Evolutionary conservation across 2,888 invertebrate species (phyloP), one percentile per base, ranked within the genome.

Genomic region (Cephus pulcher): DNA sequence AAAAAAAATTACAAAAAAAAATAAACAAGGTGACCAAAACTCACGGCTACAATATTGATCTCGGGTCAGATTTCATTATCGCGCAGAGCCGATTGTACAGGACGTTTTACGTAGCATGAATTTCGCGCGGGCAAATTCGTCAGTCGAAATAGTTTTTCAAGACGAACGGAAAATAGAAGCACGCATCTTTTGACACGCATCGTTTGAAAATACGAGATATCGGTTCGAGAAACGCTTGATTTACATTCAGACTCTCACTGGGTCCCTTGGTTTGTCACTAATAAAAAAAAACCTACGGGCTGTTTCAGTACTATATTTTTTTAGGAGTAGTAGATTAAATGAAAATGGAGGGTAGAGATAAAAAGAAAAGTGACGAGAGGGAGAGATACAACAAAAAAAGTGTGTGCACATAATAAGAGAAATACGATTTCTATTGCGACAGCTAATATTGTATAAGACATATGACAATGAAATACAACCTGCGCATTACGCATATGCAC

Each of bases 271-370:
- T 34, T 74, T 12, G 34, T 35, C 33, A 34, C 37, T 23, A 23
- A 35, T 12, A 30, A 34, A 69, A 35, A 30, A 34, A 34, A 69
- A 69, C 74, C 69, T 77, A 69, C 77, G 74, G 75, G 74, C 69
- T 74, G 77, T 77, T 77, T 77, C 70, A 40, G 75, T 77, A 74
- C 74, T 77, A 75, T 75, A 77, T 77, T 77, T 77, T 77, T 75
- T 77, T 77, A 77, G 74, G 69, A 69, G 35, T 75, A 75, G 77
- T 75, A 69, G 75, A 77, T 74, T 76, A 33, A 74, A 77, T 40
- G 32, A 23, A 56, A 23, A 56, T 23, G 40, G 40, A 23, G 23
- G 23, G 4, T 56, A 15, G 23, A 15, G 75, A 75, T 34, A n/a
- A 75, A 34, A 75, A n/a, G 35, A 30, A 30, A 35, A 23, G 30